A percentile compares a stretch with the other conserved stretches of the same genome.
phyloP scores from a whole-genome alignment of 2,113 vertebrate species.

The Mixornis gularis region DNA sequence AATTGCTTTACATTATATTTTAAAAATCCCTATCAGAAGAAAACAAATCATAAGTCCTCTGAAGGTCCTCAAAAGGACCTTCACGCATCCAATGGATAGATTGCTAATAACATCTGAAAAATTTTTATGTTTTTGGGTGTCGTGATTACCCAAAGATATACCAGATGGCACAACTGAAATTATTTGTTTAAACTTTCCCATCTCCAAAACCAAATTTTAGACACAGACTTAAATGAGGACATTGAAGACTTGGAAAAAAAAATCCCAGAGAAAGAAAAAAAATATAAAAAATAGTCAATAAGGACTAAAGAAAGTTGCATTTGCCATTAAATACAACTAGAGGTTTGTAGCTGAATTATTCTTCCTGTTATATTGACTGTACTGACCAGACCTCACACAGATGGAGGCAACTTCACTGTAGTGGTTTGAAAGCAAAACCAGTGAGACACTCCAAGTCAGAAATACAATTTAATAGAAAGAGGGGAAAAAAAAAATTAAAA shows the following conservation, averaged over 20 bases:
- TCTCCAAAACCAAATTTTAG: not conserved
- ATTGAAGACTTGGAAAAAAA: not conserved
- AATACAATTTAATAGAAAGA: no score
- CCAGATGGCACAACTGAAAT: not conserved
- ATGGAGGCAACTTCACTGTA: no score
- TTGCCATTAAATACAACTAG: not conserved
- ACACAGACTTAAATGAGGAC: rapidly evolving
- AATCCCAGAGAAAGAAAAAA: not conserved
- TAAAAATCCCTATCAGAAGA: not conserved
- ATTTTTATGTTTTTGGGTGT: not conserved
- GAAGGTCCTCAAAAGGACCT: not conserved
- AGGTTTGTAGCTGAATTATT: not conserved
- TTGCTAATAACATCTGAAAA: not conserved
- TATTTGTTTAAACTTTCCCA: not conserved
- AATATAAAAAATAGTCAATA: not conserved
- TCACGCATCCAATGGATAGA: not conserved
- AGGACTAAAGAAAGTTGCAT: not conserved
- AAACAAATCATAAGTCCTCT: not conserved
- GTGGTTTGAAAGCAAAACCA: no score
- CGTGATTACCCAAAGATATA: not conserved
- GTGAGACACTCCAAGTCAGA: no score
- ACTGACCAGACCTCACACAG: not conserved
- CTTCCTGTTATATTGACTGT: not conserved
- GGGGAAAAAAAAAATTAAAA: no score
- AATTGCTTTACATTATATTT: not conserved